Evolutionary conservation across 35 echinoderm and acorn worm genomes (phyloP), one percentile per base, ranked within the genome.

Genomic region (Lytechinus variegatus): DNA sequence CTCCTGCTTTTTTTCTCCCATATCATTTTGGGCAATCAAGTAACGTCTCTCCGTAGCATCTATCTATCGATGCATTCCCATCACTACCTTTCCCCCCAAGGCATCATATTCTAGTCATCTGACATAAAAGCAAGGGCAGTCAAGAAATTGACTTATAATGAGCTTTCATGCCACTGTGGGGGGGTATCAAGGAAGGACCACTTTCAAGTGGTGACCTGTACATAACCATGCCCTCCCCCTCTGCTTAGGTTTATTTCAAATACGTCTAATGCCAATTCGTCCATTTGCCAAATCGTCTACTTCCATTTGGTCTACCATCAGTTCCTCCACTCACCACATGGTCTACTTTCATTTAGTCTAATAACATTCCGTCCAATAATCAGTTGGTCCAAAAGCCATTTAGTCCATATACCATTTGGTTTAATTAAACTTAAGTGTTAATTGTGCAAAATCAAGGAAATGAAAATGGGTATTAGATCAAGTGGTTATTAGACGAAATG

Each of bases 71-170:
- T 79, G 14, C 66, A 79, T 79, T 16, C 19, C 66, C 66, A 2
- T 9, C 13, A 56, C 66, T 7, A 7, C 19, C 66, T 79, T 79
- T 79, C 66, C 66, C 66, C 66, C 16, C 33, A 44, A 24, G 66
- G 66, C 66, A 44, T 79, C 66, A 79, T 79, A 79, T 79, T 79
- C n/a, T 79, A 79, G 66, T 79, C 66, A 79, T n/a, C n/a, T 79
- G 66, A 19, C n/a, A 79, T 19, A 24, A 79, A 79, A 79, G 66
- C 66, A 79, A 79, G 19, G 66, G 66, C 66, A 79, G 66, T 24
- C 19, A 79, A n/a, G 66, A 79, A 79, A 79, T 79, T 79, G 66
- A 19, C n/a, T 79, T 24, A n/a, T 79, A 19, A 79, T 79, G 66
- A 79, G 66, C 6, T 79, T 79, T 79, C 14, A 16, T 79, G 66